Base-by-base conservation (phyloP, 23 tunicate genomes). In the Styela plicata region DNA sequence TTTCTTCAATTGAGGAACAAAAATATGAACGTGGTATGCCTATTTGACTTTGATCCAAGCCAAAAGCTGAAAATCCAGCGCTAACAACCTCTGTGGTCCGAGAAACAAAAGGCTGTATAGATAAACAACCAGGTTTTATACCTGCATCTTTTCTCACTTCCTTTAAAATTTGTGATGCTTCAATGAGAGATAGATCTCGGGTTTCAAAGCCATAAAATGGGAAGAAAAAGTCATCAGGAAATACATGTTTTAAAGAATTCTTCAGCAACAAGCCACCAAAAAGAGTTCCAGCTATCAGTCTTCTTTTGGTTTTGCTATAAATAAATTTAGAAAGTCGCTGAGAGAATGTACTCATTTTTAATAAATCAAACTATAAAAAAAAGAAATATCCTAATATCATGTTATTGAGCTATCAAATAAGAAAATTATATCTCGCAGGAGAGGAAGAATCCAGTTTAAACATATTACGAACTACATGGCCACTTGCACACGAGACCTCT, bases 1-100 rank as follows among this genome's bases (percentile, higher is more conserved):
- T 82, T 53, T 92, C 97, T 74, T 75, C 76, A 10, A 85, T 61
- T 53, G 84, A 84, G 44, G 22, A 25, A 68, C 98, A 93, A 52
- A 79, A 88, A 74, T 63, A 93, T 21, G 44, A 78, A 69, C 82
- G 81, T 1, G 98, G 98, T 26, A 93, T 81, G 20, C 98, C 98
- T 52, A 93, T 52, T 2, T 37, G 33, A 70, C 76, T 68, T 81
- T 93, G 44, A 10, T 19, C 68, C 30, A 77, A 35, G 7, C 78
- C 31, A 68, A 88, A 75, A n/a, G 82, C 87, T 33, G 24, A 66
- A 85, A 84, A 82, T 31, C 98, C 98, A n/a, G 90, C 98, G 62
- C 94, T 44, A 31, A 68, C 70, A 32, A 85, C 87, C 31, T 63
- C 70, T 1, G 84, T 31, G 19, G 57, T 2, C 2, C 34, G 52